phyloP scores from a whole-genome alignment of 1,140 invertebrate species.

The Steinernema khuongi region DNA sequence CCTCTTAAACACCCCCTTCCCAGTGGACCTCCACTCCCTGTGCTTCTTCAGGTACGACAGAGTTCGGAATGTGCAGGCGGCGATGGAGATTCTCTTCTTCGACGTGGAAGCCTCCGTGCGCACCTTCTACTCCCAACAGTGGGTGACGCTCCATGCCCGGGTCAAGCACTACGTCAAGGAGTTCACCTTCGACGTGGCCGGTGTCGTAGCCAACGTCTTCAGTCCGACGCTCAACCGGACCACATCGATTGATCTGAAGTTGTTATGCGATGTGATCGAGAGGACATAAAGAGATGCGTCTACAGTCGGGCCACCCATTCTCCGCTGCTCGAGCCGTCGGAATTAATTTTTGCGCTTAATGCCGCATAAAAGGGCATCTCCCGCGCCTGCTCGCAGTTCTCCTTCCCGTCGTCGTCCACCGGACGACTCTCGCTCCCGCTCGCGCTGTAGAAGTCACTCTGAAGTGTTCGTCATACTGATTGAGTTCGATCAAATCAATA shows the following conservation, averaged over 20 bases:
- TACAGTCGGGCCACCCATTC: neutral
- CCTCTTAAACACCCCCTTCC: neutral
- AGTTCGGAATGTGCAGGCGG: neutral
- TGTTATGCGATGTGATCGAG: neutral
- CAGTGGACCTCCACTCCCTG: neutral
- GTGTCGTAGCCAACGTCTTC: neutral
- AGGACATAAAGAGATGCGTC: neutral
- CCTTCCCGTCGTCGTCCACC: too few relatives aligned
- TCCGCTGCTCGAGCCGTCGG: neutral
- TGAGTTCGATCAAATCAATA: neutral
- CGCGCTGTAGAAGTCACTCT: neutral
- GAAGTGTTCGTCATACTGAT: neutral
- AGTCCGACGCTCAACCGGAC: neutral
- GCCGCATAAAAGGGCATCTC: neutral
- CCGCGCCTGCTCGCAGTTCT: neutral
- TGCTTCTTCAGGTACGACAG: neutral
- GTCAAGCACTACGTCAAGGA: constrained; percentile 1
- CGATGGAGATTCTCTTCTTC: constrained; percentile 12
- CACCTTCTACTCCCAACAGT: neutral
- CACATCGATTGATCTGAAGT: neutral
- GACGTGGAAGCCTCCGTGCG: neutral
- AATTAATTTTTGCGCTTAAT: neutral
- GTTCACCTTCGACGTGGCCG: neutral
- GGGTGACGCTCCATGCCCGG: neutral
- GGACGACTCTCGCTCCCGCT: too few relatives aligned